A percentile compares a stretch with the other conserved stretches of the same genome.
phyloP scores from a whole-genome alignment of 2,888 invertebrate species.

The Cremastobaeus sp. region DNA sequence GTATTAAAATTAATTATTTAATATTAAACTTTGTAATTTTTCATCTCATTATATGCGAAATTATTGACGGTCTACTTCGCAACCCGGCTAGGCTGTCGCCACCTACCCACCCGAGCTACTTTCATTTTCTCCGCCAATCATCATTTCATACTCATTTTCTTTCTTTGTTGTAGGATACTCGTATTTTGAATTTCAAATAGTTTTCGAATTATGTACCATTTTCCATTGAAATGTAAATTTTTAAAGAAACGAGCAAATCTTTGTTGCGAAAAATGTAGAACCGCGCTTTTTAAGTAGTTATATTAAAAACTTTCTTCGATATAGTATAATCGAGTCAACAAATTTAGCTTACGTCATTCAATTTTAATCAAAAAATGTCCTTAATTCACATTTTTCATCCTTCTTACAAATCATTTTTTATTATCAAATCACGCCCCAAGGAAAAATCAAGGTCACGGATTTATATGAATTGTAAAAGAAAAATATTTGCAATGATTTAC shows the following conservation, averaged over 20 bases:
- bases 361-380: not conserved
- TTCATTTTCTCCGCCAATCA: slow-evolving; percentile 52
- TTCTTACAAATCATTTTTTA: too few relatives aligned
- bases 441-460: too few relatives aligned
- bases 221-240: slow-evolving; percentile 47
- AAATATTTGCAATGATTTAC: too few relatives aligned
- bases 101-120: slow-evolving; percentile 38
- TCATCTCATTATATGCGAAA: slow-evolving; percentile 77
- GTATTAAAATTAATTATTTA: slow-evolving; percentile 83
- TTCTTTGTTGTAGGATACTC: slow-evolving; percentile 32
- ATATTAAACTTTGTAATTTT: slow-evolving; percentile 82
- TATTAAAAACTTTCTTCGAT: slow-evolving; percentile 9
- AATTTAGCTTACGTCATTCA: not conserved
- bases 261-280: slow-evolving; percentile 29
- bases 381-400: too few relatives aligned
- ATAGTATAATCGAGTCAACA: slow-evolving; percentile 8
- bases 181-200: slow-evolving; percentile 56
- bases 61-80: slow-evolving; percentile 73
- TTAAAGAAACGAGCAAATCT: slow-evolving; percentile 27
- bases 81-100: slow-evolving; percentile 60
- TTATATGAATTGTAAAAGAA: too few relatives aligned
- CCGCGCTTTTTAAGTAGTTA: slow-evolving; percentile 22
- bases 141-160: slow-evolving; percentile 45
- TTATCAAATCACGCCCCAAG: too few relatives aligned
- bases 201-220: slow-evolving; percentile 40